phyloP scores from a whole-genome alignment of 2,888 invertebrate genomes.

The Polylopha cassiicola region DNA sequence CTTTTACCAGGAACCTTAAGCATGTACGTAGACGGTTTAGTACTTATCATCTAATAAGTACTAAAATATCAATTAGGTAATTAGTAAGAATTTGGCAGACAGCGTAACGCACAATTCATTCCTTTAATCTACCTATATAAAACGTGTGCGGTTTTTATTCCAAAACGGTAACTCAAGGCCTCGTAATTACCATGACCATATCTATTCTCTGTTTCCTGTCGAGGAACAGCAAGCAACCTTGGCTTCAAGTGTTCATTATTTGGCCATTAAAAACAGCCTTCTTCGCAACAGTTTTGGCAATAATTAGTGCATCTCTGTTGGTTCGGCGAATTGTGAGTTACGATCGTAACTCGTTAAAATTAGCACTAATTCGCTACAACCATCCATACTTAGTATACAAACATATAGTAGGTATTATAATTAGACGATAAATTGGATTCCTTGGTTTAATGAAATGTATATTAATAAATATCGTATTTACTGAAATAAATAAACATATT shows the following conservation, averaged over 20 bases:
- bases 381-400: too few relatives aligned
- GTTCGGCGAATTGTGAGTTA: constrained; percentile 5
- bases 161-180: constrained; percentile 74
- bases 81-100: constrained; percentile 9
- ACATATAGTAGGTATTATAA: too few relatives aligned
- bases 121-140: constrained; percentile 48
- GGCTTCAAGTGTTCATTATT: constrained; percentile 66
- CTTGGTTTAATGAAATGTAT: too few relatives aligned
- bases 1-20: too few relatives aligned
- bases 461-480: too few relatives aligned
- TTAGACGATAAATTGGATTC: too few relatives aligned
- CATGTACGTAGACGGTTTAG: too few relatives aligned
- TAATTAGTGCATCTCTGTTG: constrained; percentile 43
- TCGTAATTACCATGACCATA: constrained; percentile 68
- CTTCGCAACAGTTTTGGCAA: constrained; percentile 56
- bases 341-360: constrained; percentile 5
- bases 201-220: constrained; percentile 71
- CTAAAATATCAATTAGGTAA: constrained; percentile 17
- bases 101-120: constrained; percentile 29
- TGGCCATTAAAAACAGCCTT: constrained; percentile 65
- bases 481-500: constrained; percentile 30
- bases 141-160: constrained; percentile 61
- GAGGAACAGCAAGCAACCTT: constrained; percentile 62
- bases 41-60: too few relatives aligned
- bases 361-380: constrained; percentile 7